Percentiles rank a stretch among this genome's conserved stretches.
Conservation (phyloP, 2,888 invertebrate species). For the Pantelozetes paolii region DNA sequence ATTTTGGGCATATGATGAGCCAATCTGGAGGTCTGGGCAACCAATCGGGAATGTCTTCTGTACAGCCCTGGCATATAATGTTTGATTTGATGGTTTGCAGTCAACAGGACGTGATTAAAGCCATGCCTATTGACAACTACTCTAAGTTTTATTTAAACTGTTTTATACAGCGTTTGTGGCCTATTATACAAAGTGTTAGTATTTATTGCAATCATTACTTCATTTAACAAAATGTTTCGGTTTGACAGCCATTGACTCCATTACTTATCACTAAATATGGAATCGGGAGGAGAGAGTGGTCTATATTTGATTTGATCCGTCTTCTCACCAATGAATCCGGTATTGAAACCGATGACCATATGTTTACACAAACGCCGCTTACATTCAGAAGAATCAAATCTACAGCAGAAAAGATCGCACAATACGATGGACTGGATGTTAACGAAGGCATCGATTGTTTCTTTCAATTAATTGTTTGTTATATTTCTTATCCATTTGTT, state of each 20-base stretch:
- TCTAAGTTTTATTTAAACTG: constrained; percentile 38
- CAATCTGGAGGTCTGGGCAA: not conserved
- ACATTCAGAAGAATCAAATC: constrained; percentile 40
- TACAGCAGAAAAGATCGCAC: not conserved
- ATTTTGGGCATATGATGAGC: constrained; percentile 39
- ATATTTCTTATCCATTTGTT: not conserved
- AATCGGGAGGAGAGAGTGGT: constrained; percentile 32
- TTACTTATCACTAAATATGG: not conserved
- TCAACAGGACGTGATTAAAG: constrained; percentile 18
- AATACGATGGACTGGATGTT: not conserved
- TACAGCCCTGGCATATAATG: constrained; percentile 41
- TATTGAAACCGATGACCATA: constrained; percentile 36
- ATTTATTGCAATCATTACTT: not conserved
- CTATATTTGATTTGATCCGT: constrained; percentile 39
- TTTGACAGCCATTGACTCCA: constrained; percentile 38
- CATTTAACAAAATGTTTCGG: not conserved
- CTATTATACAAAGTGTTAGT: constrained; percentile 37
- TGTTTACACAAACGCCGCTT: constrained; percentile 36
- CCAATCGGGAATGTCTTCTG: constrained; percentile 20
- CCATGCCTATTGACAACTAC: constrained; percentile 39
- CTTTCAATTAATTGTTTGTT: not conserved
- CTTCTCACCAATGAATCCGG: constrained; percentile 32
- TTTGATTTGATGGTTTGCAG: constrained; percentile 35
- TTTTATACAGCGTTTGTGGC: constrained; percentile 41
- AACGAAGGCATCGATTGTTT: not conserved